Conservation (phyloP, 1,140 invertebrate genomes). For the Cydia fagiglandana region DNA sequence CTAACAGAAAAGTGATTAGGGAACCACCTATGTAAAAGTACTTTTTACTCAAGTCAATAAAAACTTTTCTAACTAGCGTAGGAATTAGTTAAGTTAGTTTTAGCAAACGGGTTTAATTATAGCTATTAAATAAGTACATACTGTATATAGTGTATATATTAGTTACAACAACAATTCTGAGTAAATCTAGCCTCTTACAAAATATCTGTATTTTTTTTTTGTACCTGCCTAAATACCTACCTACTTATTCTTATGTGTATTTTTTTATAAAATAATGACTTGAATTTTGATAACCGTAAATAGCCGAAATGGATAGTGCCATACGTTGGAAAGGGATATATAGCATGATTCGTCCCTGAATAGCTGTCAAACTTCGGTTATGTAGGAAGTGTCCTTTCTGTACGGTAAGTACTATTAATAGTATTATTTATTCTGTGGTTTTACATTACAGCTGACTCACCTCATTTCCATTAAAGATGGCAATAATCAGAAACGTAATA, state of each 20-base stretch:
- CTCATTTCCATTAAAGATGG: not conserved
- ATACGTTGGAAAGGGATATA: too few relatives aligned
- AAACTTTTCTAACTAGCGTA: not conserved
- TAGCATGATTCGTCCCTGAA: too few relatives aligned
- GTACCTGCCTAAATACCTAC: not conserved
- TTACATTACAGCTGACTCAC: not conserved
- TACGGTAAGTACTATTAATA: too few relatives aligned
- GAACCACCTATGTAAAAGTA: too few relatives aligned
- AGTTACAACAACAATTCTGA: conserved; percentile 24
- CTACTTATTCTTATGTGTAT: too few relatives aligned
- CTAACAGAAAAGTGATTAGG: too few relatives aligned
- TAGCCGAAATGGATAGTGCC: too few relatives aligned
- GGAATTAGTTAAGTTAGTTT: conserved; percentile 9
- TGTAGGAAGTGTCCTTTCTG: too few relatives aligned
- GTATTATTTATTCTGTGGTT: too few relatives aligned
- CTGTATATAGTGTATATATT: conserved; percentile 5
- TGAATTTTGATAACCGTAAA: too few relatives aligned
- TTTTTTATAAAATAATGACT: too few relatives aligned
- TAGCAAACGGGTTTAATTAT: conserved; percentile 28
- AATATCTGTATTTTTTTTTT: conserved; percentile 12
- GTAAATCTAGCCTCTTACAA: conserved; percentile 12
- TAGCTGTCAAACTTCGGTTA: too few relatives aligned
- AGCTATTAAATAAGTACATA: conserved; percentile 5
- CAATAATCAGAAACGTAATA: not conserved
- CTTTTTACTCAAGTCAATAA: not conserved